phyloP scores from a whole-genome alignment of 2,888 invertebrate species.

The Abrostola tripartita region DNA sequence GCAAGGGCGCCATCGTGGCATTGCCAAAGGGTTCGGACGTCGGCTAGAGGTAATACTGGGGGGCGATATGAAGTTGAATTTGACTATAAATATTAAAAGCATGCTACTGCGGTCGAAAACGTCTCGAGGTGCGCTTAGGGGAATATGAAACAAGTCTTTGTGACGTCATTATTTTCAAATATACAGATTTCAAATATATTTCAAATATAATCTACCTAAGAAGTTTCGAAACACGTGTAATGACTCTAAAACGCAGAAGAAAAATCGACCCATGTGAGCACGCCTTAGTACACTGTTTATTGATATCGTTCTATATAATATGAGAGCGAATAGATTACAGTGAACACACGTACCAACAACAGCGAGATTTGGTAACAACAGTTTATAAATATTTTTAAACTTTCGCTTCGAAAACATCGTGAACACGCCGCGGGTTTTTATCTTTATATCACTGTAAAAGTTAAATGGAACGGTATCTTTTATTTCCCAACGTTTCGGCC shows the following conservation, averaged over 20 bases:
- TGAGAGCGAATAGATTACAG: constrained; percentile 30
- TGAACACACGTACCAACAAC: constrained; percentile 10
- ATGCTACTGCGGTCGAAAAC: constrained; percentile 1
- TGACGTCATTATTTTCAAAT: neutral
- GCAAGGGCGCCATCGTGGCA: neutral
- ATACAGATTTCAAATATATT: too few relatives aligned
- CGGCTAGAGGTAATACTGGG: neutral
- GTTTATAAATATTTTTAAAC: constrained; percentile 22
- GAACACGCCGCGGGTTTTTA: neutral
- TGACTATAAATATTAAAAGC: constrained; percentile 1
- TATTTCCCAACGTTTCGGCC: neutral
- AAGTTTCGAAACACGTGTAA: neutral
- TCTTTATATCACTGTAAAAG: constrained; percentile 1
- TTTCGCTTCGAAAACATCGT: neutral
- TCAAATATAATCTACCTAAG: too few relatives aligned
- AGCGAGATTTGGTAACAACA: constrained; percentile 29
- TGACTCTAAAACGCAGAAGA: neutral
- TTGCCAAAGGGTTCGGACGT: constrained; percentile 4
- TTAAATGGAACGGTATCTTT: constrained; percentile 1
- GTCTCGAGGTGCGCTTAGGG: neutral
- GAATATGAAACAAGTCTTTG: neutral
- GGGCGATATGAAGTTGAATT: neutral
- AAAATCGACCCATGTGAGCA: constrained; percentile 1
- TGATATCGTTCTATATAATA: constrained; percentile 23
- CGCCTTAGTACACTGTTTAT: constrained; percentile 24